Evolutionary conservation across 92 coral and sea anemone species (phyloP), one percentile per base, ranked within the genome.

Genomic region (Chrysogorgia sp.): DNA sequence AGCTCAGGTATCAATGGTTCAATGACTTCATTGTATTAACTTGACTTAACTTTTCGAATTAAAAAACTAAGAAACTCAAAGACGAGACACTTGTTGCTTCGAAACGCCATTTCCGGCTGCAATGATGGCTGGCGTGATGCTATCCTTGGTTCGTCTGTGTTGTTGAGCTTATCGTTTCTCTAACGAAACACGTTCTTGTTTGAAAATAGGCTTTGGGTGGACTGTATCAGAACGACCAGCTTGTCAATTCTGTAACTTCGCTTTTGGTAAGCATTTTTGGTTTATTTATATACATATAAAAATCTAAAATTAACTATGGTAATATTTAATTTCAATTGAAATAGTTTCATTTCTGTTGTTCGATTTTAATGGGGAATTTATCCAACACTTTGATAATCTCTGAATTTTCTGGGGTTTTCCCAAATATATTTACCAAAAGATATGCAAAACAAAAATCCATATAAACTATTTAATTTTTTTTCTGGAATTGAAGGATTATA

Each of bases 161-260:
- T 47, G n/a, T n/a, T 7, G 53, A 7, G 10, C 53, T 7, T 47
- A n/a, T 47, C 15, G 7, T 47, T 2, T 4, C n/a, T 6, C 53
- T 47, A n/a, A 47, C n/a, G 14, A 15, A 47, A 47, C 53, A 2
- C 10, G 53, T 47, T 47, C 53, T 47, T 47, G 7, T 6, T 47
- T 7, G 2, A 37, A 37, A 37, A 1, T 52, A 71, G 77, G 29
- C 5, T 47, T 21, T 53, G 0, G 79, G 55, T 9, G 79, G 79
- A 3, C 41, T 72, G 48, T 56, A 52, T 56, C 41, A 37, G 20
- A 72, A 72, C 21, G 79, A 72, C 0, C 35, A 65, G 17, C 64
- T 72, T n/a, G 79, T 72, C 28, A 72, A 72, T 37, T 34, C 64
- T 12, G 50, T 72, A 14, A 53, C 79, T 34, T 72, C 79, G 9